A percentile compares a stretch with the other conserved stretches of the same genome.
Evolutionary conservation across 2,888 invertebrate genomes (phyloP).

Genomic region (Parascotia fuliginaria): DNA sequence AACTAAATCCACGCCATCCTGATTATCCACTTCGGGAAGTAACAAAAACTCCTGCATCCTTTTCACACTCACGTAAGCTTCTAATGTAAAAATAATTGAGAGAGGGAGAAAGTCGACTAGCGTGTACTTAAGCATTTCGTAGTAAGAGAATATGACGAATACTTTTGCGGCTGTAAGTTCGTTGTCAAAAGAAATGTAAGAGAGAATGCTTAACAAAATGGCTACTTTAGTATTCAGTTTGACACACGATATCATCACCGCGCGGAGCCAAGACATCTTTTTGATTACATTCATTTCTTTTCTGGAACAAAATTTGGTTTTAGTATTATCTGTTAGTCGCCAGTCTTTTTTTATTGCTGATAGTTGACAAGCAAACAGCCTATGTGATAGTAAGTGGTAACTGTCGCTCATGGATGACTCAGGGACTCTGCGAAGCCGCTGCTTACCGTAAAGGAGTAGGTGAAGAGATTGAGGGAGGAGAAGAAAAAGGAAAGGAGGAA

Average conservation of each 20-base stretch:
- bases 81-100: conserved; percentile 91
- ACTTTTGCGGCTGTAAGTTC: conserved; percentile 90
- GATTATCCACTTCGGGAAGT: conserved; percentile 68
- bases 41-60: conserved; percentile 89
- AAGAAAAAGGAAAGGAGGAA: too few species aligned
- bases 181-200: conserved; percentile 88
- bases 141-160: conserved; percentile 92
- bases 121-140: conserved; percentile 91
- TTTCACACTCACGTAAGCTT: conserved; percentile 90
- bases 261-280: conserved; percentile 88
- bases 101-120: conserved; percentile 93
- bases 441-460: too few species aligned
- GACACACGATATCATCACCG: conserved; percentile 89
- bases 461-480: too few species aligned
- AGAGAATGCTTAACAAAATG: conserved; percentile 90
- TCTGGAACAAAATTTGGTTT: conserved; percentile 57
- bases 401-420: too few species aligned
- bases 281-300: conserved; percentile 89
- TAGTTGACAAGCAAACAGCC: too few species aligned
- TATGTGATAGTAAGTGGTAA: too few species aligned
- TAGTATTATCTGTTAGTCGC: too few species aligned
- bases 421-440: too few species aligned
- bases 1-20: conserved; percentile 68
- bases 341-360: too few species aligned
- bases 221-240: conserved; percentile 92